These are phyloP conservation scores for Agrypnus murinus DNA, from an alignment of 2,888 invertebrate genomes.

Conservation along the genomic window DNA sequence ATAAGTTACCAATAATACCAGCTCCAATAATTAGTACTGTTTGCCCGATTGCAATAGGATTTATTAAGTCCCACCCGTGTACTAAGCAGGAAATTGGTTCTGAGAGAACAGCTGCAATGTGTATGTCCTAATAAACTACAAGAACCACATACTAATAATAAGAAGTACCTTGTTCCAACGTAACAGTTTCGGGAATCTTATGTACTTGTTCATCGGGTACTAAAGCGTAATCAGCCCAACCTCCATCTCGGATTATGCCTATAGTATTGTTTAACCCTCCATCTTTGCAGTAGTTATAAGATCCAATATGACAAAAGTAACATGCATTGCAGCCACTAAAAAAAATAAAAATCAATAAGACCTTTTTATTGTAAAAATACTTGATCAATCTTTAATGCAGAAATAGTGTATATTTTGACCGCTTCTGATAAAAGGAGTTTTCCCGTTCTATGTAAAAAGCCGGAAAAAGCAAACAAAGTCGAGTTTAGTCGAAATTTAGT, in stretches of 20 bases:
- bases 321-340: slow-evolving; percentile 77
- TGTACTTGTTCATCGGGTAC: slow-evolving; percentile 78
- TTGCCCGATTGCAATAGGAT: slow-evolving; percentile 76
- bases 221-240: slow-evolving; percentile 79
- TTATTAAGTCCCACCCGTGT: slow-evolving; percentile 79
- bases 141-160: too few relatives aligned
- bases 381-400: too few relatives aligned
- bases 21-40: slow-evolving; percentile 81
- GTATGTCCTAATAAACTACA: too few relatives aligned
- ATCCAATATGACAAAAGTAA: slow-evolving; percentile 76
- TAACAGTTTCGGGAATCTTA: slow-evolving; percentile 73
- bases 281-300: slow-evolving; percentile 78
- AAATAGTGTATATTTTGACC: too few relatives aligned
- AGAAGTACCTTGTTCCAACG: slow-evolving; percentile 75
- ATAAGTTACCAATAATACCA: slow-evolving; percentile 83
- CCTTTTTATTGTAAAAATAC: too few relatives aligned
- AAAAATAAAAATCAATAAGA: too few relatives aligned
- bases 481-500: too few relatives aligned
- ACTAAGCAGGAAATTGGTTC: slow-evolving; percentile 83
- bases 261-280: slow-evolving; percentile 75
- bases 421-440: too few relatives aligned
- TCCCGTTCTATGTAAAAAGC: too few relatives aligned
- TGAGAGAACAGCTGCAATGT: slow-evolving; percentile 74
- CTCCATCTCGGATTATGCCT: slow-evolving; percentile 79
- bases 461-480: too few relatives aligned